Evolutionary conservation across 2,888 invertebrate species (phyloP).

Genomic region (Agrochola circellaris): DNA sequence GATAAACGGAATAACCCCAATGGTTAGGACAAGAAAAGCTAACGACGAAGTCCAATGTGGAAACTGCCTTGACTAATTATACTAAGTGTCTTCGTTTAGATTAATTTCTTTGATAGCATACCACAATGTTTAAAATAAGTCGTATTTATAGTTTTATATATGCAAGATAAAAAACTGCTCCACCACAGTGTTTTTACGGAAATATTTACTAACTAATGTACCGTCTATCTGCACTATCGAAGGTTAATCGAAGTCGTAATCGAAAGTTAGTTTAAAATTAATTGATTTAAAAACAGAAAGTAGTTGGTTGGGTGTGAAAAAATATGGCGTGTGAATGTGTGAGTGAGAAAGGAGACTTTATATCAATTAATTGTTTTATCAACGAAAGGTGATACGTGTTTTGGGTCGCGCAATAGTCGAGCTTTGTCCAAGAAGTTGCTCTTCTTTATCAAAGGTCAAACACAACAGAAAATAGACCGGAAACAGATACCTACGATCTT

Average conservation of each 20-base stretch:
- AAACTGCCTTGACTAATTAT: background rate
- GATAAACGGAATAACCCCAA: too few species aligned
- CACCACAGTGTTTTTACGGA: constrained; percentile 6
- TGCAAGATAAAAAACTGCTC: constrained; percentile 2
- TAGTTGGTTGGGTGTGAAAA: constrained; percentile 36
- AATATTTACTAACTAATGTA: constrained; percentile 8
- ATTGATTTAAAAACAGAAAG: constrained; percentile 51
- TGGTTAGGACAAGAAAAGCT: background rate
- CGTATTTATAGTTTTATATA: constrained; percentile 1
- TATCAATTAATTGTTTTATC: too few species aligned
- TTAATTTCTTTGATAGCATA: background rate
- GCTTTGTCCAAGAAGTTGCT: background rate
- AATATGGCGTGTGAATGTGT: constrained; percentile 18
- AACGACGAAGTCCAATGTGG: background rate
- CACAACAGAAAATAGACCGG: background rate
- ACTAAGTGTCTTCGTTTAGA: background rate
- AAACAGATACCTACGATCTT: constrained; percentile 2
- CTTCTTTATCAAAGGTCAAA: background rate
- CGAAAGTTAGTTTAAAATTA: constrained; percentile 41
- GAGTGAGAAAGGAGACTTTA: constrained; percentile 23
- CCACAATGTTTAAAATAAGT: background rate
- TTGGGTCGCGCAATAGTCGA: background rate
- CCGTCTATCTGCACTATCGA: background rate
- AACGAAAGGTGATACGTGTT: background rate
- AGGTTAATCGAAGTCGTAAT: constrained; percentile 11